These are phyloP conservation scores for Slavum lentiscoides DNA, from an alignment of 2,888 invertebrate species.

Conservation along the genomic window DNA sequence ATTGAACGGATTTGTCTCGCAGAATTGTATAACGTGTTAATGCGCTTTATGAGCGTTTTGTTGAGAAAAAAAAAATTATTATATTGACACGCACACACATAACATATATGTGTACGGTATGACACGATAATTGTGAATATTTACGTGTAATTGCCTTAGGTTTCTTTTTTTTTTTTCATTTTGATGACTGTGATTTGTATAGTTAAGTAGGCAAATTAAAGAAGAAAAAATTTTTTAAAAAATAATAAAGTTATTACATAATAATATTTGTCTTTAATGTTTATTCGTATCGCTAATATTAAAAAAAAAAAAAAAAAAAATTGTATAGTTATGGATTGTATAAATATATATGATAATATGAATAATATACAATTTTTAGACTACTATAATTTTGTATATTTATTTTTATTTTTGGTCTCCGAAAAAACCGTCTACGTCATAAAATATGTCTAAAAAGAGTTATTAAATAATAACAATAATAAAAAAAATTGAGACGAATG, in stretches of 20 bases:
- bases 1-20: no score
- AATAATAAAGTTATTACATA: slow-evolving; percentile 10
- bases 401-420: neutral
- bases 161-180: slow-evolving; percentile 46
- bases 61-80: no score
- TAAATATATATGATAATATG: slow-evolving; percentile 17
- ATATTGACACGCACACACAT: no score
- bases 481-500: no score
- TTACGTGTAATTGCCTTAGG: slow-evolving; percentile 20
- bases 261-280: slow-evolving; percentile 39
- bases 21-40: no score
- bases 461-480: no score
- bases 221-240: neutral
- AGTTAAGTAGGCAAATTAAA: slow-evolving; percentile 50
- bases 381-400: slow-evolving; percentile 9
- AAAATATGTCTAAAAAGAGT: no score
- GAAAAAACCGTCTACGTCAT: no score
- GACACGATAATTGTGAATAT: neutral
- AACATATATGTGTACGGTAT: no score
- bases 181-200: slow-evolving; percentile 53
- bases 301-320: slow-evolving; percentile 6
- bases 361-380: slow-evolving; percentile 38
- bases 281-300: slow-evolving; percentile 41
- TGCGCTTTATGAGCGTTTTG: no score
- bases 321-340: slow-evolving; percentile 39